Evolutionary conservation across 2,797 vertebrate species (phyloP), one percentile per base, ranked within the genome.

Genomic region (Podarcis siculus): DNA sequence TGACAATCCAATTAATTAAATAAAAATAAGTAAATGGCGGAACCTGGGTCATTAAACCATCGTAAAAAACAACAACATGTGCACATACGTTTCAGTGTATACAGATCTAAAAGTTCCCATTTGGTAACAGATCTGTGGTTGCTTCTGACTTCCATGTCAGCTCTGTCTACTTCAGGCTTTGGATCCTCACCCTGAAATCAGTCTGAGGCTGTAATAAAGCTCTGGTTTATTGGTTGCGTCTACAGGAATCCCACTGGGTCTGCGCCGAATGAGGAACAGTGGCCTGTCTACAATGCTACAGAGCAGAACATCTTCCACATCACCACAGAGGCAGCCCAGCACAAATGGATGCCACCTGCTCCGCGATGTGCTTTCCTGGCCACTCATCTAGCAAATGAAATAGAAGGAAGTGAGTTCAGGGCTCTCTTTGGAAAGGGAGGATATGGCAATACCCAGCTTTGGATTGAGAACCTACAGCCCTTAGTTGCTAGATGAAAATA

Each of bases 341-440:
- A 6, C 2, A 2, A 27, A 19, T 25, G 7, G 6, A 17, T 5
- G 8, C n/a, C 30, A 1, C 81, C 35, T 0, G 2, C 17, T 25
- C 4, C 0, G 9, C 39, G 8, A 13, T 82, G 81, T 5, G 8
- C 35, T 30, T 82, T 69, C 23, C 27, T 55, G 13, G 49, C 1
- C 3, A 15, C 49, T 55, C 49, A 15, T 55, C 49, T 55, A 55
- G 49, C 49, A 55, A 55, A 55, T 55, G 49, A 55, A 55, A 4
- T 55, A 55, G 49, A 55, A 55, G 49, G 1, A 55, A 55, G 49
- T 83, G 30, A 4, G 9, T 4, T 32, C 13, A 15, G 21, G 72
- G 19, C 8, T 15, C 35, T 75, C 15, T 9, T 55, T 1, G 13
- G 49, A 55, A 55, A 55, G 49, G 19, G 30, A 1, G 21, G 5